Conservation (phyloP, 35 echinoderm and acorn worm genomes). For the Ophioderma brevispina region DNA sequence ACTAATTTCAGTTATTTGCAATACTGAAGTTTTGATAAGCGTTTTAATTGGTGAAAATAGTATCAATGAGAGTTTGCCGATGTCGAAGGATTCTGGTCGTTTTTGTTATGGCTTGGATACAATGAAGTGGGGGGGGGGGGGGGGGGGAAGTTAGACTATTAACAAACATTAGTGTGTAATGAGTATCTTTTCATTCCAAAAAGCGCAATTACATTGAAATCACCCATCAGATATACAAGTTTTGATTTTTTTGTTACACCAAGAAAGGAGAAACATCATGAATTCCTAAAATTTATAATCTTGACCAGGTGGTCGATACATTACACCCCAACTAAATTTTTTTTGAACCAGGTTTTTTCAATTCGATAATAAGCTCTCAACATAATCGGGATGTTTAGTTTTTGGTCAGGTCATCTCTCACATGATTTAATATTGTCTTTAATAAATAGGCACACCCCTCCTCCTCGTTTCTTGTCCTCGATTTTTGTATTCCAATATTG, state of each 20-base stretch:
- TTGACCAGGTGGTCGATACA: slow-evolving; percentile 1
- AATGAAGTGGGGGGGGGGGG: no score
- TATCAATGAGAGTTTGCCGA: not conserved
- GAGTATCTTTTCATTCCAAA: not conserved
- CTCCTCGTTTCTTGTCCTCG: no score
- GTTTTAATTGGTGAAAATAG: not conserved
- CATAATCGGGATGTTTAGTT: no score
- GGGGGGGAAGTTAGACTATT: not conserved
- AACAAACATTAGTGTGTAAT: not conserved
- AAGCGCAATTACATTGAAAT: not conserved
- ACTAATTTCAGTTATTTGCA: not conserved
- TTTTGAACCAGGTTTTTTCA: not conserved
- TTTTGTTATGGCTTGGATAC: not conserved
- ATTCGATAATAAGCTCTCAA: no score
- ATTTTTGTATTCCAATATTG: no score
- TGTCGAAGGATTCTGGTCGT: not conserved
- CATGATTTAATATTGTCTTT: no score
- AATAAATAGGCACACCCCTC: no score
- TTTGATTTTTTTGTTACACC: not conserved
- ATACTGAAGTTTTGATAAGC: not conserved
- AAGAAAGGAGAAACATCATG: not conserved
- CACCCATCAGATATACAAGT: not conserved
- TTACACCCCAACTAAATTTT: not conserved
- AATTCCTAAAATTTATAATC: not conserved
- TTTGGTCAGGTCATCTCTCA: no score